Evolutionary conservation across 2,888 invertebrate species (phyloP), one percentile per base, ranked within the genome.

Genomic region (Helobdella robusta): DNA sequence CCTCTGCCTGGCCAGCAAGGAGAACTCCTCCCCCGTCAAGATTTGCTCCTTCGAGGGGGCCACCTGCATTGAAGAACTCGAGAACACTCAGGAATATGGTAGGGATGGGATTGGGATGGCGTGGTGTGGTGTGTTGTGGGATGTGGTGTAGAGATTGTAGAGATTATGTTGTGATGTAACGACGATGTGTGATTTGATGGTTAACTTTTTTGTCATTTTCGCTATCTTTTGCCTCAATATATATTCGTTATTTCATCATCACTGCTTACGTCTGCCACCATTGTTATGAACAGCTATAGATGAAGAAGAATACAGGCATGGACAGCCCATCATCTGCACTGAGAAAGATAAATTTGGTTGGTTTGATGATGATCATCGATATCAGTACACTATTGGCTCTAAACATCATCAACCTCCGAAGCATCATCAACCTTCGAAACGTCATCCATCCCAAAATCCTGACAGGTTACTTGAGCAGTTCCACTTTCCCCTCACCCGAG

Each of bases 401-500:
- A 54, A 4, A 5, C 54, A 54, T 20, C 5, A 28, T 54, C 11
- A 25, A 28, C 23, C 23, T 54, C 28, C 6, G 2, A 6, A 4
- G 5, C 54, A 54, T 32, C 59, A 34, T 4, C 34, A 18, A 11
- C 44, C 15, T 40, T 40, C 15, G 11, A 40, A 40, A 11, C 44
- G n/a, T n/a, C 11, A 40, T n/a, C 15, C 15, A 20, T 20, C 52
- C 11, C 8, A 6, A 20, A 6, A 11, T 20, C 2, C 44, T 20
- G 23, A 0, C 66, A 91, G 91, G 89, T 79, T 87, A 92, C 70
- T 88, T 95, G 68, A 95, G 95, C 48, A 92, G 92, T 67, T 91
- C 94, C 15, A 91, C 92, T 80, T 98, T 93, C 81, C 95, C 97
- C 92, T 89, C 95, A 1, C 97, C 98, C 0, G 98, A 98, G 82